Percentiles rank a stretch among this genome's conserved stretches.
phyloP scores from a whole-genome alignment of 2,888 invertebrate species.

The Arctia plantaginis region DNA sequence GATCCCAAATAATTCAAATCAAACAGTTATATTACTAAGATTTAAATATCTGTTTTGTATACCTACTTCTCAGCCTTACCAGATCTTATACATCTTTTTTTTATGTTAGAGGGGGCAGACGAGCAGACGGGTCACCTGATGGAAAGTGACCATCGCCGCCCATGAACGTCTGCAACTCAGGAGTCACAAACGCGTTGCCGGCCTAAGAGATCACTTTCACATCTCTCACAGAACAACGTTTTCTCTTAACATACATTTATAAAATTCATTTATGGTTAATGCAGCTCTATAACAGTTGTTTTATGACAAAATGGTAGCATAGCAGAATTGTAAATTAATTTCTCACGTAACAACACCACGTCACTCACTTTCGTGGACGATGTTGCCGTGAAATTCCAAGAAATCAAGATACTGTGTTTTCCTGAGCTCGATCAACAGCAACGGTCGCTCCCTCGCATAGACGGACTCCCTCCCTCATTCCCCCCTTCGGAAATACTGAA shows the following conservation, averaged over 20 bases:
- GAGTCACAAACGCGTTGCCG: too few species aligned
- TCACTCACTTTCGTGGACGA: conserved; percentile 28
- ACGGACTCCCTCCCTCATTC: background rate
- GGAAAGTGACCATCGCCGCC: too few species aligned
- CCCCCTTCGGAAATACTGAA: conserved; percentile 27
- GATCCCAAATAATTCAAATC: too few species aligned
- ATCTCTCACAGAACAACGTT: background rate
- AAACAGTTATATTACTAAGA: too few species aligned
- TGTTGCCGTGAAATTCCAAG: conserved; percentile 59
- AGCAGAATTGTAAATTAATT: conserved; percentile 23
- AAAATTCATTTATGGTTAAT: background rate
- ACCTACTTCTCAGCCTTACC: too few species aligned
- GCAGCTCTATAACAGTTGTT: background rate
- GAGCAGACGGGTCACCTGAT: too few species aligned
- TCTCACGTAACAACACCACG: conserved; percentile 21
- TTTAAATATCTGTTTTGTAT: too few species aligned
- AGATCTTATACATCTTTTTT: too few species aligned
- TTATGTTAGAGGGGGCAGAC: too few species aligned
- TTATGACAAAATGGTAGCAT: background rate
- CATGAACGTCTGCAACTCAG: too few species aligned
- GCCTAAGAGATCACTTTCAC: too few species aligned
- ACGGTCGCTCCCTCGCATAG: conserved; percentile 18
- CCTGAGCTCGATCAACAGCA: conserved; percentile 52
- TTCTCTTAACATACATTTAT: background rate
- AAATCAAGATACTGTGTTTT: conserved; percentile 70